Evolutionary conservation across 2,888 invertebrate genomes (phyloP).

Genomic region (Stenodema calcarata): DNA sequence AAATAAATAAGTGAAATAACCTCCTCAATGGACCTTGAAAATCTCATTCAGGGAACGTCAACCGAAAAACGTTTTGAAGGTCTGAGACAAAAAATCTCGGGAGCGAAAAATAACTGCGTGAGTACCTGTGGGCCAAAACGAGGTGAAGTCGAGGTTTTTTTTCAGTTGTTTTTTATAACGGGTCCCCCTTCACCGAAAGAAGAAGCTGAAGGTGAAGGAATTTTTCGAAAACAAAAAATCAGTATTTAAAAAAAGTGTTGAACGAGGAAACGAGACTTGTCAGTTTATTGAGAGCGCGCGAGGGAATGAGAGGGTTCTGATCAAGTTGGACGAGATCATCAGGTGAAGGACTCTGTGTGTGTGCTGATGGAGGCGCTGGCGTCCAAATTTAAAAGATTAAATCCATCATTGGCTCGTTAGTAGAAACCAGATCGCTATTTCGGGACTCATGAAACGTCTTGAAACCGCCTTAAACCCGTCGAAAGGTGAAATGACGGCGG

Average conservation of each 20-base stretch:
- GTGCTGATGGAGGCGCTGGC: not conserved
- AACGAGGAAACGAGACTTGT: not conserved
- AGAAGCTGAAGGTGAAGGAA: not conserved
- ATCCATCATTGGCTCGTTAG: constrained; percentile 30
- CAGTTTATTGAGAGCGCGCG: not conserved
- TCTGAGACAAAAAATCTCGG: not conserved
- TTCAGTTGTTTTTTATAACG: not conserved
- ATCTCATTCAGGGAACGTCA: not conserved
- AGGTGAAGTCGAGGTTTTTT: not conserved
- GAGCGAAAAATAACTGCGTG: not conserved
- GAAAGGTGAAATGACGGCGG: not conserved
- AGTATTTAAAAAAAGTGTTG: too few species aligned
- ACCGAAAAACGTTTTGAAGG: not conserved
- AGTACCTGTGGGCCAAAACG: not conserved
- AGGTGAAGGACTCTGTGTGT: not conserved
- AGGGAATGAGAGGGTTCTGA: not conserved
- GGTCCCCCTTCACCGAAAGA: not conserved
- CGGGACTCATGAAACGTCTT: not conserved
- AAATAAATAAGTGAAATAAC: not conserved
- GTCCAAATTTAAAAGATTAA: not conserved
- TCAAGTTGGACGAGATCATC: not conserved
- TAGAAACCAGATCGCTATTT: too few species aligned
- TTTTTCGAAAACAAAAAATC: not conserved
- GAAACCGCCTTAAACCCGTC: not conserved
- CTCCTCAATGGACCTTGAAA: not conserved